A percentile compares a stretch with the other conserved stretches of the same genome.
Conservation (phyloP, 2,888 invertebrate genomes). For the Fissipunctia ypsillon region DNA sequence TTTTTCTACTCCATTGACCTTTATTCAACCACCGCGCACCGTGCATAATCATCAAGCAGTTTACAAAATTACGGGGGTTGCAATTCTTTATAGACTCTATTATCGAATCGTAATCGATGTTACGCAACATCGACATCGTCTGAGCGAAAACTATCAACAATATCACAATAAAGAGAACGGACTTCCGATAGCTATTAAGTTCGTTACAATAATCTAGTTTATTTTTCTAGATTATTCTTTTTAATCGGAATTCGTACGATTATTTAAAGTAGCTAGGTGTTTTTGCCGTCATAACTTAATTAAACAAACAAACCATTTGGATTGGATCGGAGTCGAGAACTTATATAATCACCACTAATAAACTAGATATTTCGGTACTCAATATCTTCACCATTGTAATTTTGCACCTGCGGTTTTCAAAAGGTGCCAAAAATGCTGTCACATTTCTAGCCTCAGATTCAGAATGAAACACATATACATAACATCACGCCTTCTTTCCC, state of each 20-base stretch:
- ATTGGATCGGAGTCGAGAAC: not conserved
- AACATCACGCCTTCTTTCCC: too few species aligned
- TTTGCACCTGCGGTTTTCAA: not conserved
- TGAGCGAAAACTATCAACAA: conserved; percentile 40
- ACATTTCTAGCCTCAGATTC: too few species aligned
- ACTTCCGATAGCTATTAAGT: conserved; percentile 20
- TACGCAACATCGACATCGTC: conserved; percentile 47
- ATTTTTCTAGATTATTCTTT: conserved; percentile 7
- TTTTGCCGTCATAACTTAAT: not conserved
- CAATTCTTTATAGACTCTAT: conserved; percentile 31
- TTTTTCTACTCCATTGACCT: not conserved
- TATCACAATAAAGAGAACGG: conserved; percentile 35
- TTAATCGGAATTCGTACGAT: not conserved
- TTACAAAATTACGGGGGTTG: conserved; percentile 10
- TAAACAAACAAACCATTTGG: not conserved
- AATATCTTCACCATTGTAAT: not conserved
- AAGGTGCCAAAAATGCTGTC: too few species aligned
- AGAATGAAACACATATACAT: too few species aligned
- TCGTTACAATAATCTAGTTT: conserved; percentile 8
- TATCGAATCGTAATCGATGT: conserved; percentile 46
- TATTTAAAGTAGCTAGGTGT: not conserved
- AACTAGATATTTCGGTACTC: too few species aligned
- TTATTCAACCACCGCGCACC: not conserved
- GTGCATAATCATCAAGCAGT: conserved; percentile 22
- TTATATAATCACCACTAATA: not conserved